Evolutionary conservation across 2,888 invertebrate genomes (phyloP), one percentile per base, ranked within the genome.

Genomic region (Cataglyphis rosenhaueri): DNA sequence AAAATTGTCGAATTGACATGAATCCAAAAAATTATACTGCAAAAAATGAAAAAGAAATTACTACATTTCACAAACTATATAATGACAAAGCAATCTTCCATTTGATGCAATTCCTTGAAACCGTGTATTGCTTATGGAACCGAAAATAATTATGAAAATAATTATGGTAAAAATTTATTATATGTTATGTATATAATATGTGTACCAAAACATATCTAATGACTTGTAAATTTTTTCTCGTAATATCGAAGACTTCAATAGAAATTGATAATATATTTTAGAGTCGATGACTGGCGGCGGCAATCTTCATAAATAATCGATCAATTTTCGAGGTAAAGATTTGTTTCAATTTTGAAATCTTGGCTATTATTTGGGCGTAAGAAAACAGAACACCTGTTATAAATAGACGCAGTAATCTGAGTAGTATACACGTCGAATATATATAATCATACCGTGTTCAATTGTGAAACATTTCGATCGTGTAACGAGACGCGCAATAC

Each of bases 401-500:
- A n/a, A n/a, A n/a, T 55, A 9, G 52, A 8, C n/a, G 52, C n/a
- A 55, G 9, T 55, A 55, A n/a, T 55, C 5, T 12, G 41, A 10
- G 10, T 1, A 32, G 32, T 9, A 48, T 21, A 21, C 21, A 18
- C 18, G 3, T n/a, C 9, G 8, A 8, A 55, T 21, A 57, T 10
- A 8, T n/a, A 18, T 18, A 32, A 32, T 32, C 32, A 32, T 32
- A 18, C 18, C 38, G 38, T 38, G 57, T 57, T 38, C 18, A 32
- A 5, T 55, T 38, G 18, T 38, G 35, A 35, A 70, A 18, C 6
- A 25, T 38, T 38, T 57, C 18, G 57, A 21, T 59, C 5, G 25
- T 38, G 48, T 61, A 44, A 74, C 18, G 57, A 75, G 41, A 75
- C 35, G 25, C 57, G 64, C 55, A 44, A 70, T 59, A 68, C 10